Percentiles rank a stretch among this genome's conserved stretches.
These are phyloP conservation scores for Clitarchus hookeri DNA, from an alignment of 2,888 invertebrate genomes.

Conservation along the genomic window DNA sequence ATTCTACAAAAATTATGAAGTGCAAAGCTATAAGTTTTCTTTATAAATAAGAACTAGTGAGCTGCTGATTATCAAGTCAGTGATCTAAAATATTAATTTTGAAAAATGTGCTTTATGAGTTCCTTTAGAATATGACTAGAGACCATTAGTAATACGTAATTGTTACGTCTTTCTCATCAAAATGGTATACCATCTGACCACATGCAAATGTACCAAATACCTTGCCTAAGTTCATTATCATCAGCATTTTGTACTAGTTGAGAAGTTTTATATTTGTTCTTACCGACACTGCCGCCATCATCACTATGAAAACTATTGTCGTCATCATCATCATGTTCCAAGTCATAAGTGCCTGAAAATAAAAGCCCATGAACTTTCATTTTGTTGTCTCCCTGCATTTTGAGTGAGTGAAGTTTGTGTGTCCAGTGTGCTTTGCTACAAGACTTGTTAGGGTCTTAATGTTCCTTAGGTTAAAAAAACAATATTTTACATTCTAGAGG, in stretches of 20 bases:
- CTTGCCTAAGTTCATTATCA: background rate
- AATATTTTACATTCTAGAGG: background rate
- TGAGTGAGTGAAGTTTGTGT: slow-evolving; percentile 8
- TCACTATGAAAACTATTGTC: background rate
- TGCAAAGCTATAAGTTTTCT: no score
- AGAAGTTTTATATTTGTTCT: background rate
- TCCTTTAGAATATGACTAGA: no score
- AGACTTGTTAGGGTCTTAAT: background rate
- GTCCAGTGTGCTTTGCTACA: background rate
- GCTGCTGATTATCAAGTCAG: no score
- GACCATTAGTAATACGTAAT: no score
- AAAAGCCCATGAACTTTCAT: background rate
- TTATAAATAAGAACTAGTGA: no score
- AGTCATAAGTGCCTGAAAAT: background rate
- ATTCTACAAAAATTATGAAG: no score
- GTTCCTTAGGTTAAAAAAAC: background rate
- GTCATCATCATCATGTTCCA: background rate
- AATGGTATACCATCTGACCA: background rate
- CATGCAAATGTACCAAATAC: background rate
- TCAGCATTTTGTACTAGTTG: slow-evolving; percentile 7
- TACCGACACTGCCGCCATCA: background rate
- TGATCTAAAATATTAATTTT: no score
- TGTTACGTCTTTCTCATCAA: no score
- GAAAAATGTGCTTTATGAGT: no score
- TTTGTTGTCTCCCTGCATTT: slow-evolving; percentile 7